Percentiles rank a stretch among this genome's conserved stretches.
Evolutionary conservation across 2,888 invertebrate species (phyloP).

Genomic region (Pristionchus exspectatus): DNA sequence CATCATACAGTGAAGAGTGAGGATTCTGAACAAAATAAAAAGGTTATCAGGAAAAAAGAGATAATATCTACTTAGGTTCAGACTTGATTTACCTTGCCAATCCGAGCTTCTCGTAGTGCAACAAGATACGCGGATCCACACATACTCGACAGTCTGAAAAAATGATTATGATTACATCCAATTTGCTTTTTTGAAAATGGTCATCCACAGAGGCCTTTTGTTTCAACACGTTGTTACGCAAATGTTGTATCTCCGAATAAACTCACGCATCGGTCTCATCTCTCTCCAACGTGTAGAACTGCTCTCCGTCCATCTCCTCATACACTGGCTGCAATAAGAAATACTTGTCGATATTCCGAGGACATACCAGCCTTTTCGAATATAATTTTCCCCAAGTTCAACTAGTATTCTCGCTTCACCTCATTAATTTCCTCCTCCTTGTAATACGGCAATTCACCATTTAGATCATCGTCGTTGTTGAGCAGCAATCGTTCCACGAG

Average conservation of each 20-base stretch:
- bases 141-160: conserved; percentile 6
- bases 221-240: no score
- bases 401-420: not conserved
- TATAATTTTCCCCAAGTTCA: no score
- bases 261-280: not conserved
- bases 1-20: not conserved
- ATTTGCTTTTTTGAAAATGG: not conserved
- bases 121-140: not conserved
- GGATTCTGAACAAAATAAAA: not conserved
- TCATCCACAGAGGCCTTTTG: not conserved
- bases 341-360: no score
- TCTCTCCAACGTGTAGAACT: not conserved
- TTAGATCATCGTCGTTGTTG: conserved; percentile 31
- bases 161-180: not conserved
- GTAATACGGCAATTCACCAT: not conserved
- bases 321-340: not conserved
- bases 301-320: not conserved
- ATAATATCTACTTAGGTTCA: no score
- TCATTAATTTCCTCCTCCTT: not conserved
- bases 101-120: not conserved
- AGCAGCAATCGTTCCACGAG: conserved; percentile 33
- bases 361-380: no score
- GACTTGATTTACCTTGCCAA: not conserved
- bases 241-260: not conserved
- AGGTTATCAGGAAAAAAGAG: no score